Evolutionary conservation across 1,140 invertebrate genomes (phyloP).

Genomic region (Danaus plexippus): DNA sequence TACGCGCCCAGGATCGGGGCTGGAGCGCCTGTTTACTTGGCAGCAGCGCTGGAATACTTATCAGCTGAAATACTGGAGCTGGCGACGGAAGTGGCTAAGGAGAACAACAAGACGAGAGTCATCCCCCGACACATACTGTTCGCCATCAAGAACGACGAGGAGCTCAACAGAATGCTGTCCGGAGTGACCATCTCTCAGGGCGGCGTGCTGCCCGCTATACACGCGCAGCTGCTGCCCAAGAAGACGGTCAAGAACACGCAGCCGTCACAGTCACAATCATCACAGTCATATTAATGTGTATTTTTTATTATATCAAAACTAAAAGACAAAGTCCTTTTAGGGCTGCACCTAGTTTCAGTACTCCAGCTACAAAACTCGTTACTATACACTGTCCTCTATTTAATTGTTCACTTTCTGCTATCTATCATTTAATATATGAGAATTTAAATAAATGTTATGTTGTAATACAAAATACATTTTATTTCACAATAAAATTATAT

Average conservation of each 20-base stretch:
- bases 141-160: conserved; percentile 89
- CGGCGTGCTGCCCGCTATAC: conserved; percentile 86
- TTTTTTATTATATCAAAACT: conserved; percentile 11
- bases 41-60: conserved; percentile 74
- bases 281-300: no score
- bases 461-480: no score
- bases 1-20: conserved; percentile 78
- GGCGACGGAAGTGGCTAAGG: conserved; percentile 83
- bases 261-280: not conserved
- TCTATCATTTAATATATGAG: no score
- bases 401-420: no score
- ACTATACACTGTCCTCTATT: no score
- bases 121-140: conserved; percentile 87
- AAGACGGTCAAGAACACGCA: conserved; percentile 56
- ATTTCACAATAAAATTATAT: no score
- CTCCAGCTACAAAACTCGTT: no score
- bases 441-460: no score
- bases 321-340: conserved; percentile 14
- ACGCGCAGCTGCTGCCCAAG: conserved; percentile 77
- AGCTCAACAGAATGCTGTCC: conserved; percentile 83
- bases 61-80: conserved; percentile 77
- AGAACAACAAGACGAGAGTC: conserved; percentile 77
- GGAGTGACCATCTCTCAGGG: conserved; percentile 89
- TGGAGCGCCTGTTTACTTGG: conserved; percentile 78
- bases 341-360: no score